Evolutionary conservation across 2,888 invertebrate species (phyloP).

Genomic region (Spilosoma lubricipeda): DNA sequence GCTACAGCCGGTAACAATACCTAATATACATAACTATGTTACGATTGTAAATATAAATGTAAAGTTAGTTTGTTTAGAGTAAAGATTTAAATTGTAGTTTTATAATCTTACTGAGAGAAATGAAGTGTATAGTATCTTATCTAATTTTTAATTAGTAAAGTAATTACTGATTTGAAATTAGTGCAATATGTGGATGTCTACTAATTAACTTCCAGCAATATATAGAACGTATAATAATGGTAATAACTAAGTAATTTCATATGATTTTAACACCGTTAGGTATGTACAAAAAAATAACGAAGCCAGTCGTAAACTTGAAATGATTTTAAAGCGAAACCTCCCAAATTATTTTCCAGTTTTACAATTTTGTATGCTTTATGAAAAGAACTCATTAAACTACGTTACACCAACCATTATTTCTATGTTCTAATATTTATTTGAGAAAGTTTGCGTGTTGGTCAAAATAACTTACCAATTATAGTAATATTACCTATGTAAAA

Average conservation of each 20-base stretch:
- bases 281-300: slow-evolving; percentile 47
- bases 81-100: slow-evolving; percentile 61
- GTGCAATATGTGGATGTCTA: slow-evolving; percentile 45
- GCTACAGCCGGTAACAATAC: slow-evolving; percentile 60
- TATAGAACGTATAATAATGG: slow-evolving; percentile 50
- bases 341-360: slow-evolving; percentile 40
- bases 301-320: slow-evolving; percentile 36
- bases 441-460: slow-evolving; percentile 7
- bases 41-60: slow-evolving; percentile 69
- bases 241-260: slow-evolving; percentile 59
- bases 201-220: slow-evolving; percentile 52
- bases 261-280: slow-evolving; percentile 42
- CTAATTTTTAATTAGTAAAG: slow-evolving; percentile 64
- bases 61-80: slow-evolving; percentile 63
- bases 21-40: slow-evolving; percentile 46
- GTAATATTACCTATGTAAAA: slow-evolving; percentile 11
- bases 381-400: slow-evolving; percentile 41
- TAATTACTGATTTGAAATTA: slow-evolving; percentile 65
- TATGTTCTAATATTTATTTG: slow-evolving; percentile 3
- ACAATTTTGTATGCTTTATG: slow-evolving; percentile 43
- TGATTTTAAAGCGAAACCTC: slow-evolving; percentile 31
- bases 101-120: slow-evolving; percentile 52
- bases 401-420: slow-evolving; percentile 23
- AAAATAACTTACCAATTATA: slow-evolving; percentile 13
- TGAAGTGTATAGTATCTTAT: slow-evolving; percentile 45